Evolutionary conservation across 2,113 vertebrate genomes (phyloP), one percentile per base, ranked within the genome.

Genomic region (Ophiodon elongatus): DNA sequence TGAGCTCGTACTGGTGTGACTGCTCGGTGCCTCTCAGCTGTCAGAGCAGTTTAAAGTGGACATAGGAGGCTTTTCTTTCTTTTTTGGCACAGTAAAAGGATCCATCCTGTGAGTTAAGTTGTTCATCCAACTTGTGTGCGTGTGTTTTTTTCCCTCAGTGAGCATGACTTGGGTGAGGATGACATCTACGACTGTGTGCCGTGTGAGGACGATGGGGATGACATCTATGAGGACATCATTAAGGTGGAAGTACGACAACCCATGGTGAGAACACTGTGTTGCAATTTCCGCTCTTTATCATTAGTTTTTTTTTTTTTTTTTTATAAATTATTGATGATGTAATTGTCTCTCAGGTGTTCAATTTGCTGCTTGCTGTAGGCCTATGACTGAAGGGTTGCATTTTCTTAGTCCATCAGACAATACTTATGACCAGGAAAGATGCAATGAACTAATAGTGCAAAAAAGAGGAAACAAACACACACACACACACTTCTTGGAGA

Each of bases 151-250:
- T 47, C 67, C 87, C 37, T 0, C 92, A 99, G 98, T 0, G 98
- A 99, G 39, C 98, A 99, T 14, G 98, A 99, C 66, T 88, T 99
- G 94, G 98, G 98, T 2, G 98, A 99, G 93, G 96, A 96, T 41
- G 98, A 99, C 94, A 97, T 99, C 91, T 99, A 99, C 0, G 98
- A 99, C 95, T 99, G 98, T 0, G 98, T 99, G 59, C 98, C 98
- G 0, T 99, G 98, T 8, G 98, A 99, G 27, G 98, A 98, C 2
- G 98, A 99, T 43, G 97, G 97, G 0, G 98, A 99, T 5, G 98
- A 99, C 89, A 98, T 99, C 95, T 99, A 99, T 0, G 98, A 99
- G 94, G 98, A 99, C 94, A 99, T 99, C 95, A 99, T 99, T 96
- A 96, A 97, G 93, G 97, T 99, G 97, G 98, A 99, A 88, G 97